These are phyloP conservation scores for Aurelia sp. DNA, from an alignment of 30 jellyfish, hydroid and myxozoan genomes.

Conservation along the genomic window DNA sequence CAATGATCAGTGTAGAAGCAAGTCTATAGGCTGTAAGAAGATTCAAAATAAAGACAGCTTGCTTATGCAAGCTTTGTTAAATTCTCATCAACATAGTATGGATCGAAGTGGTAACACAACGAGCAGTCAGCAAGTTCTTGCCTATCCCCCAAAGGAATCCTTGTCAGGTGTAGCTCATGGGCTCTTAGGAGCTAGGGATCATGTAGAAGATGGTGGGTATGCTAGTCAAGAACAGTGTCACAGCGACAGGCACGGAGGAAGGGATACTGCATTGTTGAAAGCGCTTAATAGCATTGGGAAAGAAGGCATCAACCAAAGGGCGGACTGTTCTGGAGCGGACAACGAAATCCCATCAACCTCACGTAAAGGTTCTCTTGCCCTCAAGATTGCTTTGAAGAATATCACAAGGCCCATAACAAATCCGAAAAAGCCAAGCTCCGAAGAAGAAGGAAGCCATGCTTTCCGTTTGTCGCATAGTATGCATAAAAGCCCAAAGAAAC, in stretches of 20 bases:
- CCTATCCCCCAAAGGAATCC: not conserved
- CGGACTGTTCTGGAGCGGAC: not conserved
- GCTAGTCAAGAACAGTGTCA: too few relatives aligned
- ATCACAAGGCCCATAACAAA: not conserved
- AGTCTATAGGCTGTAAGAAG: not conserved
- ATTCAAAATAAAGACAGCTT: slow-evolving; percentile 1
- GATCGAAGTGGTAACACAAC: not conserved
- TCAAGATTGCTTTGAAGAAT: not conserved
- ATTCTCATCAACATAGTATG: not conserved
- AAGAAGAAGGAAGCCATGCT: not conserved
- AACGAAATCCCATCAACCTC: not conserved
- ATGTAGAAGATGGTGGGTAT: not conserved
- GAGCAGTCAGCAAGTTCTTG: too few relatives aligned
- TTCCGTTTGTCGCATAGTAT: too few relatives aligned
- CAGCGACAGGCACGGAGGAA: too few relatives aligned
- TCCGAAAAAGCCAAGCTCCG: not conserved
- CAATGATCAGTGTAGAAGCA: not conserved
- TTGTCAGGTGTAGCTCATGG: not conserved
- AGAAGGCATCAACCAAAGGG: not conserved
- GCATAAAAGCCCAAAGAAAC: not conserved
- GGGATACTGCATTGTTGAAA: not conserved
- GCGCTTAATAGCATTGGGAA: not conserved
- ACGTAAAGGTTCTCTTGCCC: not conserved
- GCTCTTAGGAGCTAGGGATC: not conserved
- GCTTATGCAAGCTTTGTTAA: slow-evolving; percentile 6